A percentile compares a stretch with the other conserved stretches of the same genome.
Evolutionary conservation across 2,888 invertebrate genomes (phyloP).

Genomic region (Rhimphoctona megacephalus): DNA sequence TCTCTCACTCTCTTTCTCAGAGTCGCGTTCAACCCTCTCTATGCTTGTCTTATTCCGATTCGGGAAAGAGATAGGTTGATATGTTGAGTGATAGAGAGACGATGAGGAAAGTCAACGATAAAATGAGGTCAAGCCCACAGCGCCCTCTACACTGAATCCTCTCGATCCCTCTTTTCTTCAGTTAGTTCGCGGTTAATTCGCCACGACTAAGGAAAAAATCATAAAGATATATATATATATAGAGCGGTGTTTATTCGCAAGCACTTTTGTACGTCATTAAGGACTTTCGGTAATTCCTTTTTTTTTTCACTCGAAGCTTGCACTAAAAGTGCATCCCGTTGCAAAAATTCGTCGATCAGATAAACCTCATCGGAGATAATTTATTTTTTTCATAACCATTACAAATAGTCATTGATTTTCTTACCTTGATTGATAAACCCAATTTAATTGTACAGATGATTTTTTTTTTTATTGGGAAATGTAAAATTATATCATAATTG

Average conservation of each 20-base stretch:
- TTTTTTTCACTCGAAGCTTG: background rate
- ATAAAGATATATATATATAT: background rate
- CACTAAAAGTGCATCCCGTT: background rate
- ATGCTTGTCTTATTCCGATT: conserved; percentile 63
- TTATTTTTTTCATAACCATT: background rate
- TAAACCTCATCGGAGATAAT: background rate
- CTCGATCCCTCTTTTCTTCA: conserved; percentile 65
- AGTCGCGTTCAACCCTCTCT: conserved; percentile 50
- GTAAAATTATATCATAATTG: background rate
- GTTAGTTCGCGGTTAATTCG: conserved; percentile 56
- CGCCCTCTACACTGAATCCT: conserved; percentile 66
- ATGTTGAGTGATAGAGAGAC: conserved; percentile 30
- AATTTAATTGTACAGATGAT: background rate
- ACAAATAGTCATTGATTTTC: background rate
- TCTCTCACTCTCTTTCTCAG: conserved; percentile 71
- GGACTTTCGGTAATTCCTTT: conserved; percentile 44
- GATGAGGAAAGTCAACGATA: conserved; percentile 73
- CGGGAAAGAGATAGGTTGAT: conserved; percentile 52
- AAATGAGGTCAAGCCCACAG: conserved; percentile 79
- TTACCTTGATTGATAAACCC: background rate
- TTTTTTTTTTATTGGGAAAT: background rate
- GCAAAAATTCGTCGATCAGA: background rate
- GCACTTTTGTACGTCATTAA: conserved; percentile 69
- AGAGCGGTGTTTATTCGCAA: conserved; percentile 18
- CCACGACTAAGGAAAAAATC: background rate